phyloP scores from a whole-genome alignment of 2,888 invertebrate species.

The Epirrita christyi region DNA sequence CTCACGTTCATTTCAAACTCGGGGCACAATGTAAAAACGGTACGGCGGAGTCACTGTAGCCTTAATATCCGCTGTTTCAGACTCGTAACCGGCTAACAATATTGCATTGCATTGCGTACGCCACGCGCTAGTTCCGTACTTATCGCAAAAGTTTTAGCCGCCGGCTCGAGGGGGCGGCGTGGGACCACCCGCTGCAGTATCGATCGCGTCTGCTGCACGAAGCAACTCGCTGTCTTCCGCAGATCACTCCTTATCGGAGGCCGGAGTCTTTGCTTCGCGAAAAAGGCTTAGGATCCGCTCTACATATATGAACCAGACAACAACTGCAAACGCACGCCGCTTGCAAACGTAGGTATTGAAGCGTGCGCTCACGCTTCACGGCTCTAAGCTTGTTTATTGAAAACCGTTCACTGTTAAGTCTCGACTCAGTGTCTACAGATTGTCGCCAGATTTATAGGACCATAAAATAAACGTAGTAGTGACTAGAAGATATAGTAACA shows the following conservation, averaged over 20 bases:
- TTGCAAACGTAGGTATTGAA: conserved; percentile 51
- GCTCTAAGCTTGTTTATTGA: conserved; percentile 67
- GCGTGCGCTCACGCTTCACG: conserved; percentile 61
- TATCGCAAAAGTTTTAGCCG: conserved; percentile 83
- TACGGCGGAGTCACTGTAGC: conserved; percentile 70
- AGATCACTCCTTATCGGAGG: conserved; percentile 81
- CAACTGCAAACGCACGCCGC: conserved; percentile 56
- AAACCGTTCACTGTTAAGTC: conserved; percentile 54
- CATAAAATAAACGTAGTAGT: conserved; percentile 44
- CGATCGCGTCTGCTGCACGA: conserved; percentile 81
- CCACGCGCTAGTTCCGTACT: conserved; percentile 83
- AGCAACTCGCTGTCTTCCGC: conserved; percentile 80
- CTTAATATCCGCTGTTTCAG: conserved; percentile 83
- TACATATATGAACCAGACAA: conserved; percentile 33
- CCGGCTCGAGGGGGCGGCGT: conserved; percentile 50
- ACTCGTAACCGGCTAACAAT: conserved; percentile 83
- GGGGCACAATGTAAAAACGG: conserved; percentile 75
- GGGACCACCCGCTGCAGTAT: conserved; percentile 69
- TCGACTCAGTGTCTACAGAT: conserved; percentile 45
- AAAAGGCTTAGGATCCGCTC: conserved; percentile 70
- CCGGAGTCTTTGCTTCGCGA: conserved; percentile 63
- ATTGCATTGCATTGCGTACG: conserved; percentile 84
- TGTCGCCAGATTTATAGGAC: conserved; percentile 47
- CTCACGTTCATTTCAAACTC: conserved; percentile 73
- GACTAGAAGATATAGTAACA: conserved; percentile 15